Evolutionary conservation across 1,140 invertebrate species (phyloP).

Genomic region (Berghia stephanieae): DNA sequence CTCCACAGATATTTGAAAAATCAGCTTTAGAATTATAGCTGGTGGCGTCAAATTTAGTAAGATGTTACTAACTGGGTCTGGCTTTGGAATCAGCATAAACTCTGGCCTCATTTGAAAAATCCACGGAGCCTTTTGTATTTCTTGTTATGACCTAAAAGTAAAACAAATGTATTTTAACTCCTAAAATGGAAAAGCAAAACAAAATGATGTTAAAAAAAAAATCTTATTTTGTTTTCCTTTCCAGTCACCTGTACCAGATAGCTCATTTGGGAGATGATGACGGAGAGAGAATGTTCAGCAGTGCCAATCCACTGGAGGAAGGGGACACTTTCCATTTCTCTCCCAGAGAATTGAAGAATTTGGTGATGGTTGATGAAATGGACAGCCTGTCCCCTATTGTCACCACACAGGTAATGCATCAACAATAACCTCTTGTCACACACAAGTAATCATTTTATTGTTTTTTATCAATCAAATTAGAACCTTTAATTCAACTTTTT

Average conservation of each 20-base stretch:
- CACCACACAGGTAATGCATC: slow-evolving; percentile 81
- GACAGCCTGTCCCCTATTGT: slow-evolving; percentile 96
- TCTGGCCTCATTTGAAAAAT: no score
- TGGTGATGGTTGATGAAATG: slow-evolving; percentile 97
- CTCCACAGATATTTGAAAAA: no score
- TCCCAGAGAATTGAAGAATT: slow-evolving; percentile 90
- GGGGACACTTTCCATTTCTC: slow-evolving; percentile 99
- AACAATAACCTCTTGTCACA: background rate
- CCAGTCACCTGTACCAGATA: slow-evolving; percentile 97
- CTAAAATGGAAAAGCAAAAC: background rate
- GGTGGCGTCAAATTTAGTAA: no score
- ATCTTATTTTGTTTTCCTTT: slow-evolving; percentile 34
- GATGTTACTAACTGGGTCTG: no score
- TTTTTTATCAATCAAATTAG: background rate
- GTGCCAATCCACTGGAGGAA: slow-evolving; percentile 96
- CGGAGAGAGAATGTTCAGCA: slow-evolving; percentile 99
- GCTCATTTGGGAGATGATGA: slow-evolving; percentile 99
- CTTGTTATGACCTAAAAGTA: no score
- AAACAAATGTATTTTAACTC: no score
- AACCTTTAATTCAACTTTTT: background rate
- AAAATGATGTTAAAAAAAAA: background rate
- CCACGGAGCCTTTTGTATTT: no score
- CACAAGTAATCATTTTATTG: background rate
- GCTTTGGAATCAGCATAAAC: no score
- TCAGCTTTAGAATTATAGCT: no score